Evolutionary conservation across 2,888 invertebrate species (phyloP), one percentile per base, ranked within the genome.

Genomic region (Ctenicera cuprea): DNA sequence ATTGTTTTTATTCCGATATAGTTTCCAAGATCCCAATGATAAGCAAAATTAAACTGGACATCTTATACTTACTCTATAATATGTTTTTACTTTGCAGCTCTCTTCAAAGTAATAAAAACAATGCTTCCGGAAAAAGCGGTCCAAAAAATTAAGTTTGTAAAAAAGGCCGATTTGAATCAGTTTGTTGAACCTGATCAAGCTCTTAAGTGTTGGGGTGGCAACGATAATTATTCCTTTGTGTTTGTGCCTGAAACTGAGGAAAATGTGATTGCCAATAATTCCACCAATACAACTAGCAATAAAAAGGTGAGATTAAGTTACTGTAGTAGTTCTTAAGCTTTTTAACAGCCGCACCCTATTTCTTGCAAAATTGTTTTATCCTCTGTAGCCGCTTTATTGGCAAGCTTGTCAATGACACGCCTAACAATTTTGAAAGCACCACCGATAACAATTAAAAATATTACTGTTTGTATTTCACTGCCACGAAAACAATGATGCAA

Each of bases 111-210:
- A 50, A 94, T 98, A 8, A 97, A 97, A 87, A 89, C 92, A 0
- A 90, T 97, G 88, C 86, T 98, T 66, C 97, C 97, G 1, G 92
- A 95, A 0, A 95, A 95, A 86, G 97, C 96, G 11, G 94, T 96
- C 18, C 94, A 95, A 82, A 93, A 93, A 87, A 94, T 98, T 85
- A 96, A 95, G 86, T 95, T 96, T 87, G 90, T 95, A 0, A 91
- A 90, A 67, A 95, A 94, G 84, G 92, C 92, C 74, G 91, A 90
- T 14, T 88, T 98, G 57, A 92, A 91, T 75, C 94, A 94, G 14
- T 92, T 90, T 83, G 93, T 98, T 1, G 87, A 92, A 62, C 89
- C 91, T 0, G 94, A 94, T 75, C 93, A 95, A 81, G 92, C 93
- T n/a, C 87, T 95, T 65, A 88, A 87, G 61, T 90, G 89, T 81